Conservation (phyloP, 2,888 invertebrate genomes). For the Cantharis flavilabris region DNA sequence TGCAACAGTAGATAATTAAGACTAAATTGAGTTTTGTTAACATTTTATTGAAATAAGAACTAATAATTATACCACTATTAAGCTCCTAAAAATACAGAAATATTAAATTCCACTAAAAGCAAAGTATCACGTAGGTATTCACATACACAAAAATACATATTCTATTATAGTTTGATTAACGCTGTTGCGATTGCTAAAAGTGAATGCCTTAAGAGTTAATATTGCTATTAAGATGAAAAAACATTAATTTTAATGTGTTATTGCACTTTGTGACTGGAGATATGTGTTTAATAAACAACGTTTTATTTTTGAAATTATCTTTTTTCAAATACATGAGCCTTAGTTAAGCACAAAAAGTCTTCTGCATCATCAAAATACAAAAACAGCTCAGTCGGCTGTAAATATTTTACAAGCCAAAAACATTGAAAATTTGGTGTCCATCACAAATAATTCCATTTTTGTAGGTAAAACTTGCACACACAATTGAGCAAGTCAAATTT, state of each 20-base stretch:
- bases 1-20: not conserved
- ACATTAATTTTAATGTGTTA: conserved; percentile 30
- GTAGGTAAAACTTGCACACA: not conserved
- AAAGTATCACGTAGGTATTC: conserved; percentile 50
- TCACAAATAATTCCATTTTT: not conserved
- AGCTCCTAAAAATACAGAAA: conserved; percentile 48
- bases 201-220: conserved; percentile 40
- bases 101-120: conserved; percentile 52
- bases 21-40: conserved; percentile 21
- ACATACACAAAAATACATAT: conserved; percentile 51
- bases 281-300: conserved; percentile 40
- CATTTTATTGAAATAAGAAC: conserved; percentile 49
- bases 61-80: conserved; percentile 47
- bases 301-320: not conserved
- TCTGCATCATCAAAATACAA: not conserved
- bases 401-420: not conserved
- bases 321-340: not conserved
- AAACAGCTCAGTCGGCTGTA: not conserved
- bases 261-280: conserved; percentile 45
- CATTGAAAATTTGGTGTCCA: not conserved
- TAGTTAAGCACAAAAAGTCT: not conserved
- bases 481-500: not conserved
- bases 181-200: conserved; percentile 36
- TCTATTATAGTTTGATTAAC: conserved; percentile 39
- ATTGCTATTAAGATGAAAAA: conserved; percentile 37